phyloP scores from a whole-genome alignment of 2,888 invertebrate species.

The Dioctria rufipes region DNA sequence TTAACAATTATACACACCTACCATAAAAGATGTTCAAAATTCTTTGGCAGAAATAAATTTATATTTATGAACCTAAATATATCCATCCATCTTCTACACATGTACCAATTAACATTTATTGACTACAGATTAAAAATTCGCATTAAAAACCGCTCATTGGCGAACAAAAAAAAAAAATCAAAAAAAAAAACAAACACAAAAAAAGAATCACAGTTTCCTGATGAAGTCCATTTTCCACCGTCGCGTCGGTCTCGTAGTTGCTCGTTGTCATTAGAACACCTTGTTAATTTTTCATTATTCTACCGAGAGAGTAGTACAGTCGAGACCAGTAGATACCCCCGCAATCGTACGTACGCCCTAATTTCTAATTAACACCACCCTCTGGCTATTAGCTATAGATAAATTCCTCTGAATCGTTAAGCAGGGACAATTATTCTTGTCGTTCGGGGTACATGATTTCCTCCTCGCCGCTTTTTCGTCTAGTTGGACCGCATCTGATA shows the following conservation, averaged over 20 bases:
- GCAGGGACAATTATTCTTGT: constrained; percentile 58
- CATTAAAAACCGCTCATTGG: no score
- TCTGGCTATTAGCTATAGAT: constrained; percentile 57
- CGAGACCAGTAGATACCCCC: constrained; percentile 9
- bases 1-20: no score
- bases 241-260: background rate
- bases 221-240: constrained; percentile 6
- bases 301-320: constrained; percentile 2
- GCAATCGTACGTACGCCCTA: constrained; percentile 32
- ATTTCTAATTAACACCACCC: constrained; percentile 57
- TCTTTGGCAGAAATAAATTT: no score
- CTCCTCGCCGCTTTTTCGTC: constrained; percentile 31
- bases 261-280: background rate
- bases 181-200: no score
- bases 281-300: constrained; percentile 45
- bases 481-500: constrained; percentile 58
- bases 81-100: no score
- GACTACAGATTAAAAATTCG: no score
- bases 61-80: no score
- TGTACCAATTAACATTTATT: no score
- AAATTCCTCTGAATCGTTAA: constrained; percentile 56
- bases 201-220: background rate
- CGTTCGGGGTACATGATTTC: constrained; percentile 33
- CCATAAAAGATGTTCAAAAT: no score
- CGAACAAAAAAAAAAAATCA: no score